Percentiles rank a stretch among this genome's conserved stretches.
Evolutionary conservation across 2,113 vertebrate species (phyloP).

Genomic region (Tichodroma muraria): DNA sequence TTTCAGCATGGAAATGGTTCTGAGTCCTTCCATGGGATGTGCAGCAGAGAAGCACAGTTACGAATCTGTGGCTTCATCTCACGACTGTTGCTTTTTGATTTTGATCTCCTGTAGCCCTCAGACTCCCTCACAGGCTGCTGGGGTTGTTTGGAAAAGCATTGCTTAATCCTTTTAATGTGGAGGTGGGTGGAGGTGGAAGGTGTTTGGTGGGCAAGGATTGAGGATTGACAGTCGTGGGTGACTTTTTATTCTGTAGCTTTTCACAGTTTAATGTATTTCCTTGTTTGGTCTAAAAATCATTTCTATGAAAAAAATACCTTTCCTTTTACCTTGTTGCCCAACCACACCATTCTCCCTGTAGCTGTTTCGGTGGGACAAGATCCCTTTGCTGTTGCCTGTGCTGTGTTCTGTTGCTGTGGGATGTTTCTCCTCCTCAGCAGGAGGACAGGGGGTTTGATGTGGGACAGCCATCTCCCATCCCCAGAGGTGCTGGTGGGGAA

Average conservation of each 20-base stretch:
- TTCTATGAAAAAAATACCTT: background rate
- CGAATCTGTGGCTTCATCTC: background rate
- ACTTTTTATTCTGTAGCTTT: background rate
- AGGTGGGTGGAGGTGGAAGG: background rate
- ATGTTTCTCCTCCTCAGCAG: background rate
- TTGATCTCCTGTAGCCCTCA: background rate
- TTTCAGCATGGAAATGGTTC: background rate
- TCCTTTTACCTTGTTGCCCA: background rate
- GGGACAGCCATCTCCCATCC: rapidly evolving
- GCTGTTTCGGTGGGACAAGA: background rate
- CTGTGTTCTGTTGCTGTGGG: background rate
- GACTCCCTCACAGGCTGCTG: background rate
- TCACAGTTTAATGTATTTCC: background rate
- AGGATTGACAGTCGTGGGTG: background rate
- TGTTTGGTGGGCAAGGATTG: background rate
- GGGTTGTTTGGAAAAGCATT: background rate
- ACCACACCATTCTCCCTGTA: background rate
- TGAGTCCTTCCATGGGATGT: background rate
- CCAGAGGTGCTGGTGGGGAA: background rate
- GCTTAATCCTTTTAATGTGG: background rate
- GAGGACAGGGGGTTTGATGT: background rate
- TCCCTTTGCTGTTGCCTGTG: background rate
- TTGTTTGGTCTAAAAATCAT: background rate
- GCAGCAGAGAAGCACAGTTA: background rate
- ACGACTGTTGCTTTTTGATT: background rate